A percentile compares a stretch with the other conserved stretches of the same genome.
phyloP scores from a whole-genome alignment of 2,888 invertebrate genomes.

The Zhuqinia jingwanae region DNA sequence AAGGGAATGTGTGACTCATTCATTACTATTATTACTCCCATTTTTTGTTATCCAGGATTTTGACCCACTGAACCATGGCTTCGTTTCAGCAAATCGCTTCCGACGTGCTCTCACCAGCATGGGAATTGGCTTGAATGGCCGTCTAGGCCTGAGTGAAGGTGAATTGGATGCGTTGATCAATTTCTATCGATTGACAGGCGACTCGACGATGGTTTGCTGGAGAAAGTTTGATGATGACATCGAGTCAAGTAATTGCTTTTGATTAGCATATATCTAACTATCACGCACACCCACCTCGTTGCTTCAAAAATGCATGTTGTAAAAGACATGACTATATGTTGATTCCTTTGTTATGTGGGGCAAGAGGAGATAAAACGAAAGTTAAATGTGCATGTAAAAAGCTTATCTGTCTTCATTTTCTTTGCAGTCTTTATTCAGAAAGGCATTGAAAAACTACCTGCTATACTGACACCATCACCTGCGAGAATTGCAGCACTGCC shows the following conservation, averaged over 20 bases:
- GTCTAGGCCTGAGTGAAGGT: constrained; percentile 84
- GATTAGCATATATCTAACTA: constrained; percentile 2
- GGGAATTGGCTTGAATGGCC: constrained; percentile 84
- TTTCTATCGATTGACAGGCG: constrained; percentile 88
- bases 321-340: too few species aligned
- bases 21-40: constrained; percentile 11
- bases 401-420: constrained; percentile 14
- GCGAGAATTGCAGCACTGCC: constrained; percentile 72
- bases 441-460: constrained; percentile 77
- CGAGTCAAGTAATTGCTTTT: constrained; percentile 84
- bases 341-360: too few species aligned
- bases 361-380: neutral
- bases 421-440: constrained; percentile 77
- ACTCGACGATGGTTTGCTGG: constrained; percentile 87
- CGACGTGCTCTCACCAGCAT: constrained; percentile 86
- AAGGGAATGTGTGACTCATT: neutral
- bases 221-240: constrained; percentile 89
- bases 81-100: constrained; percentile 87
- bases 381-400: neutral
- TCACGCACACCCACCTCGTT: constrained; percentile 18
- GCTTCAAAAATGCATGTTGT: too few species aligned
- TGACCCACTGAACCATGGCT: constrained; percentile 86
- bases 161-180: constrained; percentile 86
- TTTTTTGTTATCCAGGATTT: constrained; percentile 83
- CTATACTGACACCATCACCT: constrained; percentile 76